Conservation (phyloP, 2,797 vertebrate genomes). For the Micropoecilia bifurca region DNA sequence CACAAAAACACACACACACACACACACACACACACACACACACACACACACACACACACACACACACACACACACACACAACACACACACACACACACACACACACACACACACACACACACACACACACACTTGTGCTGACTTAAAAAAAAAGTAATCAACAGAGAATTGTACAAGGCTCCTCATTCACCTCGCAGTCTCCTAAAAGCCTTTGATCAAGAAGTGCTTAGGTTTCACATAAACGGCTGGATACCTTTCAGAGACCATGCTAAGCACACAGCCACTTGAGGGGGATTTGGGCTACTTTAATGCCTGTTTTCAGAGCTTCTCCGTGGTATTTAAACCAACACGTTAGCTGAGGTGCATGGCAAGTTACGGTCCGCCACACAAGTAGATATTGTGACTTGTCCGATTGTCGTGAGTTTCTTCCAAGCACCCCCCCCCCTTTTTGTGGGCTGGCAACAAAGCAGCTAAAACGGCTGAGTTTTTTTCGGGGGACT, state of each 20-base stretch:
- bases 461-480: slow-evolving; percentile 10
- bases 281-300: slow-evolving; percentile 73
- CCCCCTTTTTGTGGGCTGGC: slow-evolving; percentile 8
- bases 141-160: slow-evolving; percentile 58
- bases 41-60: too few species aligned
- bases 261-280: slow-evolving; percentile 70
- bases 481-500: not conserved
- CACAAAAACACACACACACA: too few species aligned
- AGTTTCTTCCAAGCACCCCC: slow-evolving; percentile 29
- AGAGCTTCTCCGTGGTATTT: slow-evolving; percentile 71
- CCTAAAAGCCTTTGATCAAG: slow-evolving; percentile 79
- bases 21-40: too few species aligned
- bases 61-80: slow-evolving; percentile 55
- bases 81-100: slow-evolving; percentile 52
- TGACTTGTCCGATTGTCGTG: slow-evolving; percentile 19
- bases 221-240: slow-evolving; percentile 76
- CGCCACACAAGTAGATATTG: slow-evolving; percentile 71
- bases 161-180: slow-evolving; percentile 69
- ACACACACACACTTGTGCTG: slow-evolving; percentile 18
- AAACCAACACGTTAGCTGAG: slow-evolving; percentile 72
- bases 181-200: slow-evolving; percentile 67
- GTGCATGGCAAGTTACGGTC: slow-evolving; percentile 48
- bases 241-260: slow-evolving; percentile 75
- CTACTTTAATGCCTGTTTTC: slow-evolving; percentile 79
- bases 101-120: slow-evolving; percentile 53